Evolutionary conservation across 2,113 vertebrate genomes (phyloP).

Genomic region (Pogonocichla stellata): DNA sequence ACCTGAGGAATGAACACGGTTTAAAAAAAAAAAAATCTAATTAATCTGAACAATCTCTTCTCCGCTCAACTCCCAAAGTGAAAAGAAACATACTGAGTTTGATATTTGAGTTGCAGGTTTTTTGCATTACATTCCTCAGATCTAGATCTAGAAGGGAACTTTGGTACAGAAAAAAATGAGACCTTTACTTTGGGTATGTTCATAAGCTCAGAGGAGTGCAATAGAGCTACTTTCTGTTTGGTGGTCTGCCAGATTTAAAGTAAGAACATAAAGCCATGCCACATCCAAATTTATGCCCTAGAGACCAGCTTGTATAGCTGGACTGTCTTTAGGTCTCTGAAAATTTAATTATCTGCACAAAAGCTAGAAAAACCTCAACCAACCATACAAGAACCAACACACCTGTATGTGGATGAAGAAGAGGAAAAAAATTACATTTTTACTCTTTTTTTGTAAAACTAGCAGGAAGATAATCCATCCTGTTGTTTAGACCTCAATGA

Average conservation of each 20-base stretch:
- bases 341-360: background rate
- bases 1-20: background rate
- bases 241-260: background rate
- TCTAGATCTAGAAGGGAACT: background rate
- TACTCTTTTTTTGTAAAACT: background rate
- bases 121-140: background rate
- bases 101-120: background rate
- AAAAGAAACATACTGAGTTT: background rate
- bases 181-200: background rate
- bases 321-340: background rate
- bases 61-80: background rate
- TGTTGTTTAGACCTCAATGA: background rate
- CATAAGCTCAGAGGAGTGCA: background rate
- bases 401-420: background rate
- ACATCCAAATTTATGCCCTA: background rate
- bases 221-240: background rate
- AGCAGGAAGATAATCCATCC: background rate
- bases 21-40: background rate
- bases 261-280: background rate
- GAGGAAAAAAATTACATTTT: background rate
- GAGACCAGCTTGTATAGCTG: background rate
- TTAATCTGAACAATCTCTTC: background rate
- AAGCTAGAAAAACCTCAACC: background rate
- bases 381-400: background rate
- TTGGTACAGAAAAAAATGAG: background rate